Conservation (phyloP, 2,113 vertebrate genomes). For the Pycnonotus jocosus region DNA sequence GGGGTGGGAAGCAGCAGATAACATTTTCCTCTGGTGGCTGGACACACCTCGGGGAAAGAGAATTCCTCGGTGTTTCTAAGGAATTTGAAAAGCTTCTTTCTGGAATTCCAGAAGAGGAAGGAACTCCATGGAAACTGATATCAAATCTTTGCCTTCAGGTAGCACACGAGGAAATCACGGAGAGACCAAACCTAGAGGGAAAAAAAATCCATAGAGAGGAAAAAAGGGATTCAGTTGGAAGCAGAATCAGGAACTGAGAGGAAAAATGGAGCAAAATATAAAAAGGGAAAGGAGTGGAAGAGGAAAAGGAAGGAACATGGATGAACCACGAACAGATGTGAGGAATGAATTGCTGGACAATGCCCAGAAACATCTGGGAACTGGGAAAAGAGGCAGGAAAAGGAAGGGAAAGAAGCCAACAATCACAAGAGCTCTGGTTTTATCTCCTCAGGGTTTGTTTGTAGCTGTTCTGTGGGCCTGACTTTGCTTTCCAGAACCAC, state of each 20-base stretch:
- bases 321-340: background rate
- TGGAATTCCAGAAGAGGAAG: background rate
- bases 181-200: background rate
- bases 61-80: background rate
- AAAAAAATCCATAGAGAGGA: background rate
- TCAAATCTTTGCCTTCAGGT: background rate
- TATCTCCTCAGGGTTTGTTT: background rate
- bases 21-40: background rate
- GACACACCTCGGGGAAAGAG: background rate
- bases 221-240: background rate
- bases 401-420: background rate
- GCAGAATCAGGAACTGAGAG: background rate
- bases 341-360: slow-evolving; percentile 17
- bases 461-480: background rate
- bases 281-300: background rate
- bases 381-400: background rate
- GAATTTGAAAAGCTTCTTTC: background rate
- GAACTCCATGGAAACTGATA: background rate
- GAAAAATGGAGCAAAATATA: background rate
- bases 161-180: background rate
- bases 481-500: background rate
- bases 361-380: slow-evolving; percentile 8
- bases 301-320: background rate
- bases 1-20: background rate
- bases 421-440: background rate